Percentiles rank a stretch among this genome's conserved stretches.
These are phyloP conservation scores for Zaprionus gabonicus DNA, from an alignment of 1,140 invertebrate genomes.

Conservation along the genomic window DNA sequence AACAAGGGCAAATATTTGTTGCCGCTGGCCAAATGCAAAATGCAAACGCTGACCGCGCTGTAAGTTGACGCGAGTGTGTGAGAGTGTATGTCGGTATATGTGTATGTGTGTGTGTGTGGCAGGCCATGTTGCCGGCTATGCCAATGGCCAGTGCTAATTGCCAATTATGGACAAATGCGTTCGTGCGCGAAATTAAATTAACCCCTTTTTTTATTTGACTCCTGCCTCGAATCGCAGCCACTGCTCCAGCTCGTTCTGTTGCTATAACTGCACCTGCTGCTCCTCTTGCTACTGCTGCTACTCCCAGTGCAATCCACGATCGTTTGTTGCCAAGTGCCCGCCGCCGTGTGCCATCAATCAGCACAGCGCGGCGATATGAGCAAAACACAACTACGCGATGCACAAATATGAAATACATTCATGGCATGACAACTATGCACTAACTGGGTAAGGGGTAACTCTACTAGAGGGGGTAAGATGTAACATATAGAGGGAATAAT, in stretches of 20 bases:
- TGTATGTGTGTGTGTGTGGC: conserved; percentile 14
- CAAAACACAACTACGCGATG: conserved; percentile 71
- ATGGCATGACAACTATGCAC: conserved; percentile 46
- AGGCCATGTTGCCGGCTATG: conserved; percentile 54
- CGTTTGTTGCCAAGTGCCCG: conserved; percentile 59
- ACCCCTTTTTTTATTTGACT: conserved; percentile 71
- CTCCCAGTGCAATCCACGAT: conserved; percentile 50
- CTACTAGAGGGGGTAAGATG: conserved; percentile 3
- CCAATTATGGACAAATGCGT: conserved; percentile 80
- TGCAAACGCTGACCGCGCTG: conserved; percentile 62
- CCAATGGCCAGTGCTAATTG: conserved; percentile 78
- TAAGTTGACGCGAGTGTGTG: conserved; percentile 52
- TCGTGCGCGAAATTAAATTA: conserved; percentile 80
- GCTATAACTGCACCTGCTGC: background rate
- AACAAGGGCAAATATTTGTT: conserved; percentile 69
- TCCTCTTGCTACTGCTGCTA: background rate
- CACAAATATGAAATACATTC: conserved; percentile 71
- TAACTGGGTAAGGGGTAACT: conserved; percentile 15
- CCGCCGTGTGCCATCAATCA: conserved; percentile 73
- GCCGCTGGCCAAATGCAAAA: conserved; percentile 74
- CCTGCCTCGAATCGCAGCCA: conserved; percentile 5
- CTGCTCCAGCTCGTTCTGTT: background rate
- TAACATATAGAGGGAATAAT: background rate
- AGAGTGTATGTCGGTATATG: background rate
- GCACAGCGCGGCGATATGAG: conserved; percentile 43